A percentile compares a stretch with the other conserved stretches of the same genome.
Conservation (phyloP, 2,797 vertebrate species). For the Phoxinus dragarum region DNA sequence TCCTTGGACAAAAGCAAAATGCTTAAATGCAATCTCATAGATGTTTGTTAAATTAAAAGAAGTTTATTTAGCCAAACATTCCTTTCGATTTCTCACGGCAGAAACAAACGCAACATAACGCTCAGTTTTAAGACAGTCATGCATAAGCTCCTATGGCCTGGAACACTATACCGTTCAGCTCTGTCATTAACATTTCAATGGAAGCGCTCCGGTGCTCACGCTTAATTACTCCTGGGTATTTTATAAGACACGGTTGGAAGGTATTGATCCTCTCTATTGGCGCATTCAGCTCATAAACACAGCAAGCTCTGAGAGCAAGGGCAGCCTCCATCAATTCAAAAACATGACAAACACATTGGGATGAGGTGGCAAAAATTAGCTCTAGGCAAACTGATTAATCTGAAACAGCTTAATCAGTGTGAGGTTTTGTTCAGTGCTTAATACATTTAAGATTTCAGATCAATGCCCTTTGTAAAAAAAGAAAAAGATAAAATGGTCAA, state of each 20-base stretch:
- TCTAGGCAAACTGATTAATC: neutral
- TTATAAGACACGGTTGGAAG: slow-evolving; percentile 46
- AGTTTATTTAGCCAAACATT: neutral
- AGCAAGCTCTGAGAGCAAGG: slow-evolving; percentile 27
- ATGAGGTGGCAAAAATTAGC: slow-evolving; percentile 23
- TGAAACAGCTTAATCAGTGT: neutral
- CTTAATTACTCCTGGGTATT: slow-evolving; percentile 51
- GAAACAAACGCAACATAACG: slow-evolving; percentile 15
- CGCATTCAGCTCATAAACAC: slow-evolving; percentile 50
- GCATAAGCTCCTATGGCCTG: slow-evolving; percentile 36
- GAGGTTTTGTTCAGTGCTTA: neutral
- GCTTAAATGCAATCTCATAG: neutral
- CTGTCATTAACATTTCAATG: slow-evolving; percentile 56
- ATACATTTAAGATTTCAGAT: neutral
- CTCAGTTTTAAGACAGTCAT: slow-evolving; percentile 41
- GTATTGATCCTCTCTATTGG: slow-evolving; percentile 50
- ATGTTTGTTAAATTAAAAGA: neutral
- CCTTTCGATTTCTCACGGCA: slow-evolving; percentile 6
- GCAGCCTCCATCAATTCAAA: slow-evolving; percentile 4
- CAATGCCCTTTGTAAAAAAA: neutral
- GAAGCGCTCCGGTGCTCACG: slow-evolving; percentile 44
- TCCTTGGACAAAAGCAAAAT: neutral
- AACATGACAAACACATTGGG: slow-evolving; percentile 30
- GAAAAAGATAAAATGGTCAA: neutral
- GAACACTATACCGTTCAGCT: slow-evolving; percentile 42